These are phyloP conservation scores for Atethmia centrago DNA, from an alignment of 2,888 invertebrate species.

Conservation along the genomic window DNA sequence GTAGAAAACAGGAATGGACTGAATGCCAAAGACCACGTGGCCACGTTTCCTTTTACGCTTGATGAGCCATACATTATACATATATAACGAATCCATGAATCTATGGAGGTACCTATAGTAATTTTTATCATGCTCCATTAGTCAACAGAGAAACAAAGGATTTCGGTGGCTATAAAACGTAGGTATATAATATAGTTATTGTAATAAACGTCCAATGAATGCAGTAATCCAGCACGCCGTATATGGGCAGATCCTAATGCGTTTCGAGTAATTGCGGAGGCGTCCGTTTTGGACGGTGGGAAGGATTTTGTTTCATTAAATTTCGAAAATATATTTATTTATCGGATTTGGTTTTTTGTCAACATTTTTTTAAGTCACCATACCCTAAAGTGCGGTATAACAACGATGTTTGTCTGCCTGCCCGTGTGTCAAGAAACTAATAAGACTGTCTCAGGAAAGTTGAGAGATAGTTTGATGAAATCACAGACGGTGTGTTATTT, in stretches of 20 bases:
- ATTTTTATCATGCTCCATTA: not conserved
- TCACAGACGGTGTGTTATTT: not conserved
- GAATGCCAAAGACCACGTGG: no score
- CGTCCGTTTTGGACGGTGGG: constrained; percentile 74
- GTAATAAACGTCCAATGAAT: constrained; percentile 57
- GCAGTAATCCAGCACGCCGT: constrained; percentile 73
- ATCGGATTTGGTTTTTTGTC: constrained; percentile 52
- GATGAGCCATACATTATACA: not conserved
- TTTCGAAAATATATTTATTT: constrained; percentile 8
- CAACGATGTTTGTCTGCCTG: not conserved
- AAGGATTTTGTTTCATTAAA: constrained; percentile 58
- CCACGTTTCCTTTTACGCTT: not conserved
- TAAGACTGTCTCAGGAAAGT: no score
- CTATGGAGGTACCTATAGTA: not conserved
- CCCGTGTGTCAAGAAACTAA: not conserved
- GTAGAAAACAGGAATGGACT: no score
- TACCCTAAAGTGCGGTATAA: not conserved
- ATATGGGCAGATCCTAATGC: constrained; percentile 78
- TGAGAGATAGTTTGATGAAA: not conserved
- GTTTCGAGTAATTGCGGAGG: constrained; percentile 74
- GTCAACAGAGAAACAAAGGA: constrained; percentile 33
- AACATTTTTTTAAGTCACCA: not conserved
- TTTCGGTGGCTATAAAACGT: not conserved
- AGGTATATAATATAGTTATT: constrained; percentile 5
- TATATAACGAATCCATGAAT: not conserved